A percentile compares a stretch with the other conserved stretches of the same genome.
These are phyloP conservation scores for Pachycephus smyrnensis DNA, from an alignment of 2,888 invertebrate species.

Conservation along the genomic window DNA sequence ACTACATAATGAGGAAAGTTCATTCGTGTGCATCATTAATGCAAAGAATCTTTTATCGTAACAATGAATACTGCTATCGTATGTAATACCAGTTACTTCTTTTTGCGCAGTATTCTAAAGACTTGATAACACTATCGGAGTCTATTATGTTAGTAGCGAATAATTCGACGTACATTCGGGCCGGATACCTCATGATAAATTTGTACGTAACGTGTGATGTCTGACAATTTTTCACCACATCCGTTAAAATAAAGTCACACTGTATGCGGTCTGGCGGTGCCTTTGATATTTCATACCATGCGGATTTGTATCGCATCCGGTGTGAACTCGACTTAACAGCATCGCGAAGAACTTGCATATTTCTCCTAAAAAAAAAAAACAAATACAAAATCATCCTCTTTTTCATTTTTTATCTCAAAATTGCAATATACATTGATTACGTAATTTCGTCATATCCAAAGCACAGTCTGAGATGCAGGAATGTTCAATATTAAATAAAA, in stretches of 20 bases:
- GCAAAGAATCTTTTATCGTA: neutral
- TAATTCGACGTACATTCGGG: neutral
- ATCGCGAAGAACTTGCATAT: neutral
- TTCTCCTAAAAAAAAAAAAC: neutral
- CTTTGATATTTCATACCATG: neutral
- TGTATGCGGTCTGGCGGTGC: neutral
- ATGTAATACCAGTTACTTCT: neutral
- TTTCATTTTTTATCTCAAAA: too few relatives aligned
- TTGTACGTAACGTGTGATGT: neutral
- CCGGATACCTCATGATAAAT: neutral
- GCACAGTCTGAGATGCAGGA: too few relatives aligned
- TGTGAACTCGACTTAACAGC: neutral
- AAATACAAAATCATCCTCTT: neutral
- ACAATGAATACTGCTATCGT: neutral
- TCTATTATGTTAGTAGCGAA: neutral
- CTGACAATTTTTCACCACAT: neutral
- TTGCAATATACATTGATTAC: too few relatives aligned
- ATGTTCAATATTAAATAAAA: neutral
- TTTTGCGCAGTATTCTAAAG: neutral
- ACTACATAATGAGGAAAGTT: neutral
- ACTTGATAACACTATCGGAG: neutral
- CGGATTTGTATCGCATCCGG: neutral
- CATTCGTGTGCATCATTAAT: neutral
- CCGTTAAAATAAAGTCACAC: neutral
- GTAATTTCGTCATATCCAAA: too few relatives aligned